Conservation (phyloP, 2,113 vertebrate species). For the Tenebrosternarchus preto region DNA sequence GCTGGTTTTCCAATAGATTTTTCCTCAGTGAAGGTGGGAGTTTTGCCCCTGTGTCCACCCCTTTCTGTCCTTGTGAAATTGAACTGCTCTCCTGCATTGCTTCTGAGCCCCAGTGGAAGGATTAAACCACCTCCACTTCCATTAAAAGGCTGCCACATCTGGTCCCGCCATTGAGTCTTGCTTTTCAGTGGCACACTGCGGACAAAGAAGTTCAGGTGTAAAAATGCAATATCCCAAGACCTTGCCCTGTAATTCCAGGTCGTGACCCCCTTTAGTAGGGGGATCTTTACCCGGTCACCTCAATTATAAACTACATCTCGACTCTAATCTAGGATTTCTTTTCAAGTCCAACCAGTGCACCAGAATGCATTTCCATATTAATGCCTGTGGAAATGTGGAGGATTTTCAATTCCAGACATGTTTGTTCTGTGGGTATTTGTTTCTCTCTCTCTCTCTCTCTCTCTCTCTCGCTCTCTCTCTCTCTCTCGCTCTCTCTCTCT, state of each 20-base stretch:
- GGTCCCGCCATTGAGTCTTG: conserved; percentile 58
- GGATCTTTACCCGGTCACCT: conserved; percentile 66
- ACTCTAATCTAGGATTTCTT: conserved; percentile 65
- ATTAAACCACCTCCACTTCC: conserved; percentile 57
- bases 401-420: conserved; percentile 33
- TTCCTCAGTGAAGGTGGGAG: conserved; percentile 39
- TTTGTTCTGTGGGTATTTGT: conserved; percentile 34
- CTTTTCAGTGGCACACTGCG: conserved; percentile 49
- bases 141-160: conserved; percentile 65
- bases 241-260: conserved; percentile 61
- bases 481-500: conserved; percentile 10
- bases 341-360: conserved; percentile 54
- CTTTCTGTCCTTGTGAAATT: conserved; percentile 56
- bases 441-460: conserved; percentile 21
- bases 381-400: conserved; percentile 42
- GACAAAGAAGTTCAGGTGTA: conserved; percentile 58
- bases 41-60: conserved; percentile 44
- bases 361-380: conserved; percentile 62
- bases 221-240: conserved; percentile 65
- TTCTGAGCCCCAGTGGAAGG: conserved; percentile 39
- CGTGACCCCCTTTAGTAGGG: conserved; percentile 58
- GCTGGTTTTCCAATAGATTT: conserved; percentile 36
- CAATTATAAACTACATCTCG: conserved; percentile 68
- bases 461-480: conserved; percentile 20
- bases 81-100: conserved; percentile 56